Base-by-base conservation (phyloP, 1,140 invertebrate species). In the Megathymus violae region DNA sequence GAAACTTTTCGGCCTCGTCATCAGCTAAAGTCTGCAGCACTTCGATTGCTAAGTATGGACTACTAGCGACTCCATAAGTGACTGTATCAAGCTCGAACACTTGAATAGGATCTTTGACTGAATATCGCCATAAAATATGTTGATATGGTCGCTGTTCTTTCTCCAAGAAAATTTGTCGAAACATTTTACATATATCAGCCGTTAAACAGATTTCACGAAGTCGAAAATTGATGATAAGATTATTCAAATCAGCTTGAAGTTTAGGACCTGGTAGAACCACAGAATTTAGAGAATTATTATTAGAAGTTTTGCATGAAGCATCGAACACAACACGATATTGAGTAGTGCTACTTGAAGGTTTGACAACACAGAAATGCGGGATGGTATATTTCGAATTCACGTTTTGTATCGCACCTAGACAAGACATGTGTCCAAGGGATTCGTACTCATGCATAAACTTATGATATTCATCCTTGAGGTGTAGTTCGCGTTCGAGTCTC, bases 311-410 rank as follows among this genome's bases (percentile, higher is more conserved):
- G n/a, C 44, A 44, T 27, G 44, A 43, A 14, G 44, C 46, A 38
- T 64, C 52, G 10, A 64, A 64, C 3, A 64, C 62, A 2, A 50
- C 44, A 11, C 62, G 34, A 16, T 58, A 27, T n/a, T 48, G 25
- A 13, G 62, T 64, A 4, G 62, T 58, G 2, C 36, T 19, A 31
- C 63, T 65, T 6, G 25, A 22, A 25, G 16, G 34, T 11, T 36
- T 36, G 1, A 36, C n/a, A 36, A 36, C 11, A 36, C 34, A 36
- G 11, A 36, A 36, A 11, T 36, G 34, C 11, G 34, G 34, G 11
- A 36, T 36, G 4, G 11, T 36, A 36, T 36, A 36, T n/a, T 36
- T 36, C 47, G 25, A 22, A 50, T 44, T 48, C 46, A 36, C 34
- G 11, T 11, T 36, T 36, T 36, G 4, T 7, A 36, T 36, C 0